These are phyloP conservation scores for Ophiodon elongatus DNA, from an alignment of 2,113 vertebrate genomes.

Conservation along the genomic window DNA sequence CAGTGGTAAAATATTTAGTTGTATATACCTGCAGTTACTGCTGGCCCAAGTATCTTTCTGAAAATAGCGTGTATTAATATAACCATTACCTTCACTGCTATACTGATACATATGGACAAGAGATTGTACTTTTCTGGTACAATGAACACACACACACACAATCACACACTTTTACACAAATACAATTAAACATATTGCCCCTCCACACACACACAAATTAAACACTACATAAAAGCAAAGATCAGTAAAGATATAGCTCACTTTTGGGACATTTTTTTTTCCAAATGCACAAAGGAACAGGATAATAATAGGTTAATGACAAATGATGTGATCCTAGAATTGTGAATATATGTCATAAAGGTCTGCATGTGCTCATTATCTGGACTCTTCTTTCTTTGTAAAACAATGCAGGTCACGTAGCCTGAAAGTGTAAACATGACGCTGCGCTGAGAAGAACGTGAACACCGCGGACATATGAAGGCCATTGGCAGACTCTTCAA, in stretches of 20 bases:
- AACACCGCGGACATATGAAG: not conserved
- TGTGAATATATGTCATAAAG: not conserved
- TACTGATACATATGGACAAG: not conserved
- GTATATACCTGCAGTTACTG: not conserved
- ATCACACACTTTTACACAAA: not conserved
- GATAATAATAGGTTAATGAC: no score
- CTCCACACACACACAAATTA: not conserved
- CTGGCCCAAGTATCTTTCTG: not conserved
- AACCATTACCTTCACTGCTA: not conserved
- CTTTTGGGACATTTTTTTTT: not conserved
- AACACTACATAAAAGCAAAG: not conserved
- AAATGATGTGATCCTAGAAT: no score
- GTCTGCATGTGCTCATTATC: not conserved
- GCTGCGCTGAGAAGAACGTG: not conserved
- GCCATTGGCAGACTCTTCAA: not conserved
- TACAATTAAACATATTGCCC: no score
- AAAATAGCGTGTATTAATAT: not conserved
- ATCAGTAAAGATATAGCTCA: not conserved
- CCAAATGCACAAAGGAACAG: no score
- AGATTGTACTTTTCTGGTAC: not conserved
- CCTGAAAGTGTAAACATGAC: not conserved
- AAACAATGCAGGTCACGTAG: not conserved
- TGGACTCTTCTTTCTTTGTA: no score
- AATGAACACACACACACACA: not conserved
- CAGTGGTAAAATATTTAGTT: not conserved